Evolutionary conservation across 2,113 vertebrate species (phyloP).

Genomic region (Microcebus tavaratra): DNA sequence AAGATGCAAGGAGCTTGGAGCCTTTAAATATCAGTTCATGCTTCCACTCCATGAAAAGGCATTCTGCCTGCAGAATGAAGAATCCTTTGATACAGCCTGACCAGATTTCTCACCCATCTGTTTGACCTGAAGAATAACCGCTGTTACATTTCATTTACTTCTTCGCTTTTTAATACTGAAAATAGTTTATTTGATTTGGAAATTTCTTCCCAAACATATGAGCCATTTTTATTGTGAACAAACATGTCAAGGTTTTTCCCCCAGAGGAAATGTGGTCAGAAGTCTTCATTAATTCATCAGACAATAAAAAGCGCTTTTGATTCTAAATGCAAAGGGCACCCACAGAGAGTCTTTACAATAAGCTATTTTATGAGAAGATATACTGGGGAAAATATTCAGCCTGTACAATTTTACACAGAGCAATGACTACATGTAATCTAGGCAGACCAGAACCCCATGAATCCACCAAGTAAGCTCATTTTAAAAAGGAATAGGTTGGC

Average conservation of each 20-base stretch:
- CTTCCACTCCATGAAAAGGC: not conserved
- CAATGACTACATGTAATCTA: not conserved
- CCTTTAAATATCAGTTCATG: not conserved
- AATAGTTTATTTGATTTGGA: conserved; percentile 54
- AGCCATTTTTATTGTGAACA: conserved; percentile 55
- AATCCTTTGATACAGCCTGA: not conserved
- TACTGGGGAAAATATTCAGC: not conserved
- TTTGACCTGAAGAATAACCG: not conserved
- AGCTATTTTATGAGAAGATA: conserved; percentile 31
- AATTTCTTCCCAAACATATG: conserved; percentile 33
- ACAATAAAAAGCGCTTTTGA: conserved; percentile 61
- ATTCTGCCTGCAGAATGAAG: not conserved
- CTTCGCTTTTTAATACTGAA: not conserved
- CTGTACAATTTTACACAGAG: not conserved
- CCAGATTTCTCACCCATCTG: not conserved
- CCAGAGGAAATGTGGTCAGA: conserved; percentile 48
- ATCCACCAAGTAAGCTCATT: not conserved
- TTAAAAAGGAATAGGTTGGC: not conserved
- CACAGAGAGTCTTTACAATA: conserved; percentile 34
- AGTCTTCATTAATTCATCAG: conserved; percentile 71
- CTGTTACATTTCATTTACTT: conserved; percentile 30
- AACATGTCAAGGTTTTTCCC: conserved; percentile 30
- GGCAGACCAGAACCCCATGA: not conserved
- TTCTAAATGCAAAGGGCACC: conserved; percentile 37
- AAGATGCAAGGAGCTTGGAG: not conserved